These are phyloP conservation scores for Solea senegalensis DNA, from an alignment of 2,113 vertebrate genomes.

Conservation along the genomic window DNA sequence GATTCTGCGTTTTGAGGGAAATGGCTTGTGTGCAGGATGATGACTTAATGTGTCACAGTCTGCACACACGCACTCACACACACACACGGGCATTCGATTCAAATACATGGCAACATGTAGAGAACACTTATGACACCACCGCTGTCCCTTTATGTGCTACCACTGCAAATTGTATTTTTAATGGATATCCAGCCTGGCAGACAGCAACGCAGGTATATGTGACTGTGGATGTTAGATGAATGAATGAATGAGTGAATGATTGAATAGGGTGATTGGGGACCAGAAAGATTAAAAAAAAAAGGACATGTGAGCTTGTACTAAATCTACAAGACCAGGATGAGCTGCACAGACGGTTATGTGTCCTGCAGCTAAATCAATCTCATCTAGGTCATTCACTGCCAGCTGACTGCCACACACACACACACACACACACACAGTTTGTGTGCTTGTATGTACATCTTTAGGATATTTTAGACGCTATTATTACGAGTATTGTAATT, in stretches of 20 bases:
- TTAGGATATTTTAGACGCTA: not conserved
- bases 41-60: constrained; percentile 38
- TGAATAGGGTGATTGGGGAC: not conserved
- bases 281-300: not conserved
- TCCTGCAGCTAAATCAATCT: constrained; percentile 64
- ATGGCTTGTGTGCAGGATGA: constrained; percentile 17
- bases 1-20: constrained; percentile 32
- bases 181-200: constrained; percentile 24
- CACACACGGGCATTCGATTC: not conserved
- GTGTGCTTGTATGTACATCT: constrained; percentile 22
- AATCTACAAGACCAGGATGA: constrained; percentile 24
- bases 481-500: too few relatives aligned
- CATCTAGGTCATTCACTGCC: constrained; percentile 67
- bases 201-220: constrained; percentile 23
- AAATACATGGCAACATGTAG: constrained; percentile 7
- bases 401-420: constrained; percentile 11
- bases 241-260: not conserved
- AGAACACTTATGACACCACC: constrained; percentile 22
- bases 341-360: constrained; percentile 29
- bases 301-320: not conserved
- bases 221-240: not conserved
- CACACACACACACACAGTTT: not conserved
- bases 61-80: constrained; percentile 7
- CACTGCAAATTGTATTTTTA: constrained; percentile 23
- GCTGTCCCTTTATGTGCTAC: constrained; percentile 22